phyloP scores from a whole-genome alignment of 2,113 vertebrate species.

The Clarias gariepinus region DNA sequence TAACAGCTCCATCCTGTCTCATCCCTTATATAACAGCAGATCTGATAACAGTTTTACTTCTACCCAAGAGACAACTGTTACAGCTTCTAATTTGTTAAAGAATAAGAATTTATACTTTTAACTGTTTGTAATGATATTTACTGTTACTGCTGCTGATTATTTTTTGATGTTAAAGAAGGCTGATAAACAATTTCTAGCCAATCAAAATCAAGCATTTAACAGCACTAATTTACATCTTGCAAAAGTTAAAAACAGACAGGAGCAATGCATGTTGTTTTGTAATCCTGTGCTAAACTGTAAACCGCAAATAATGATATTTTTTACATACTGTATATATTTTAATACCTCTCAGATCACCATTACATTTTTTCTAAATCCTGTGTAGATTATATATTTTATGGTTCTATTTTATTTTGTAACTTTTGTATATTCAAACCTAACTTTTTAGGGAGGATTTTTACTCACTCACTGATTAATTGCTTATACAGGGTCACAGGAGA shows the following conservation, averaged over 20 bases:
- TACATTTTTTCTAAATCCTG: too few relatives aligned
- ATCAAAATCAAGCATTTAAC: background rate
- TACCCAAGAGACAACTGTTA: background rate
- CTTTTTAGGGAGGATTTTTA: too few relatives aligned
- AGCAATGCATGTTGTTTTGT: background rate
- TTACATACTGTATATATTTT: background rate
- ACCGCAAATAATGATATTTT: background rate
- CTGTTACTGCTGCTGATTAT: background rate
- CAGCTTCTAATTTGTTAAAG: background rate
- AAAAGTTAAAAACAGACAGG: background rate
- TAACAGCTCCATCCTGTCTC: background rate
- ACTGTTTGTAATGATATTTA: background rate
- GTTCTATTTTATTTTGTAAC: too few relatives aligned
- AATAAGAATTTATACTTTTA: background rate
- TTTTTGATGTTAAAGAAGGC: background rate
- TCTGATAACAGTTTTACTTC: background rate
- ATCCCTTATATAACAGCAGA: background rate
- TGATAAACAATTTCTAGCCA: background rate
- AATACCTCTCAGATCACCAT: too few relatives aligned
- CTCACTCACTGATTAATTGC: too few relatives aligned
- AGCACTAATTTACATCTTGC: background rate
- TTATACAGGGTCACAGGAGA: too few relatives aligned
- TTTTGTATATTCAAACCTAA: too few relatives aligned
- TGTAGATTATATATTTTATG: too few relatives aligned
- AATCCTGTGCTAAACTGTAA: background rate